Evolutionary conservation across 2,888 invertebrate species (phyloP), one percentile per base, ranked within the genome.

Genomic region (Callyntrura guangdongensis): DNA sequence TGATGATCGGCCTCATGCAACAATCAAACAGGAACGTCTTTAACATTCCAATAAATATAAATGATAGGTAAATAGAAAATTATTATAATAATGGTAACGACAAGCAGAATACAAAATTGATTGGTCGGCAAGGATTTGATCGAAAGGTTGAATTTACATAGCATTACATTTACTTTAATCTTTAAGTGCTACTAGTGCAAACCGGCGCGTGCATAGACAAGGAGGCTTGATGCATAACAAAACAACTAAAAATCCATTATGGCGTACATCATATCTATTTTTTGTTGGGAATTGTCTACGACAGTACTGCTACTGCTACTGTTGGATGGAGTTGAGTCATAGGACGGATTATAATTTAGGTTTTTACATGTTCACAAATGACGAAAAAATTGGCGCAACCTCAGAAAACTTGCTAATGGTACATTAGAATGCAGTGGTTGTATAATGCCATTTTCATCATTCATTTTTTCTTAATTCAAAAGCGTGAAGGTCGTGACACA

Each of bases 401-500:
- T 5, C 11, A 53, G 14, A 53, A 59, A 59, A 11, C 14, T 5
- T 59, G 59, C 59, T 53, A 59, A 59, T 36, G 36, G 6, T 36
- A 36, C 6, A 36, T 36, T 36, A 36, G 36, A 36, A 2, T 36
- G 36, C 36, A 36, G 6, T 22, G 22, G 8, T 61, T 61, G 59
- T 59, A 59, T 6, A 59, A 17, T 22, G 61, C 20, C 3, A 36
- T 61, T 61, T 61, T 36, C 36, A 36, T 36, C 36, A 36, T 36
- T 9, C 61, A 22, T 61, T 17, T 61, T 56, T 56, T 2, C 53
- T 14, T 47, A 14, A 56, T 56, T 56, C n/a, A 56, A 67, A n/a
- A 56, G 56, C 56, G 56, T 56, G 56, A 56, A 84, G 84, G 84
- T 84, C 84, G 84, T 84, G 84, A 84, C 84, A 84, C 17, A 84